phyloP scores from a whole-genome alignment of 2,113 vertebrate species.

The Hydropotes inermis region DNA sequence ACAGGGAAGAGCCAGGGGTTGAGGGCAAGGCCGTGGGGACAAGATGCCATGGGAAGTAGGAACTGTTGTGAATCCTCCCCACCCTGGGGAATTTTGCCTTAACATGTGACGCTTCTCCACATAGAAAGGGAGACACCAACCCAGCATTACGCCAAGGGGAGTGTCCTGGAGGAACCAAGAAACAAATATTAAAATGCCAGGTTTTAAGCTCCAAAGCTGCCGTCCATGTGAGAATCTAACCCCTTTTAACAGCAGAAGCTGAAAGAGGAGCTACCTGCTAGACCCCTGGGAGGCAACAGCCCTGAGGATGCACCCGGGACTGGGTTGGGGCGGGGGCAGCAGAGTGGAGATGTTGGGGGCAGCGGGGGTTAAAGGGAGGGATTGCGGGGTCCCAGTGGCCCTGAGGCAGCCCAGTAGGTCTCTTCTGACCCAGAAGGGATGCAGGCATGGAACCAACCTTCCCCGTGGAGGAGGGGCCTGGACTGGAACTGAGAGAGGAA shows the following conservation, averaged over 20 bases:
- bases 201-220: not conserved
- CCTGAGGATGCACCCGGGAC: not conserved
- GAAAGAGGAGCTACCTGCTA: not conserved
- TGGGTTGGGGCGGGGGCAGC: accelerated
- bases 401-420: not conserved
- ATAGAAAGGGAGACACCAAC: not conserved
- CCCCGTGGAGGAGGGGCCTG: not conserved
- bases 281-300: not conserved
- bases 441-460: not conserved
- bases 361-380: not conserved
- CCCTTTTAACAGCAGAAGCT: not conserved
- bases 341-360: not conserved
- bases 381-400: not conserved
- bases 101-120: not conserved
- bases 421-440: not conserved
- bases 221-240: not conserved
- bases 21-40: not conserved
- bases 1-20: not conserved
- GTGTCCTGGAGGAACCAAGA: not conserved
- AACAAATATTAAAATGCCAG: not conserved
- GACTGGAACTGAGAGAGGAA: not conserved
- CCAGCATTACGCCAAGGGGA: not conserved
- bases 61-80: not conserved
- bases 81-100: not conserved
- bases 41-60: not conserved